A percentile compares a stretch with the other conserved stretches of the same genome.
phyloP scores from a whole-genome alignment of 2,797 vertebrate species.

The Anableps anableps region DNA sequence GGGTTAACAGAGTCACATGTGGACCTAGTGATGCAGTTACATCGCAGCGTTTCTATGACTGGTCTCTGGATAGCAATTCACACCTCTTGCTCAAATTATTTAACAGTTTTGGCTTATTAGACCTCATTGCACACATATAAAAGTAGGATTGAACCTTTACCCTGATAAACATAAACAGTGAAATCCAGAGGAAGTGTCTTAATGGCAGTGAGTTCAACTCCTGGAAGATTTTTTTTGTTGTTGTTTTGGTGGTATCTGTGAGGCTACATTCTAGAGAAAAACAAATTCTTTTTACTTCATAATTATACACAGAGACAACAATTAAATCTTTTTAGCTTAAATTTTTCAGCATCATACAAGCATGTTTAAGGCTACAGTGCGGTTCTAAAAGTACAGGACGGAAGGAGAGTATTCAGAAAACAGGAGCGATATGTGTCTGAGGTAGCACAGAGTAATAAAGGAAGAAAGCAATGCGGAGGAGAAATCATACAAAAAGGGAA shows the following conservation, averaged over 20 bases:
- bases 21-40: background rate
- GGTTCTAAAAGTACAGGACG: conserved; percentile 28
- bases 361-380: conserved; percentile 39
- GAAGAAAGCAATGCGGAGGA: conserved; percentile 13
- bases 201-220: conserved; percentile 32
- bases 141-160: conserved; percentile 9
- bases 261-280: conserved; percentile 40
- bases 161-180: conserved; percentile 15
- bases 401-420: conserved; percentile 23
- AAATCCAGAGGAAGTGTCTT: conserved; percentile 11
- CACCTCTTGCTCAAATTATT: background rate
- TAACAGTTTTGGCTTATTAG: conserved; percentile 19
- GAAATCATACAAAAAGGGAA: conserved; percentile 19
- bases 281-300: conserved; percentile 7
- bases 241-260: background rate
- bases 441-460: conserved; percentile 53
- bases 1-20: conserved; percentile 11
- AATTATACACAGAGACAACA: conserved; percentile 15
- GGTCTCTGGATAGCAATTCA: conserved; percentile 25
- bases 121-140: conserved; percentile 29
- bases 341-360: conserved; percentile 7
- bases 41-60: background rate
- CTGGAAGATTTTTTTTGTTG: background rate
- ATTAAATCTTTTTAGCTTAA: background rate
- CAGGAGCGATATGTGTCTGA: conserved; percentile 44